phyloP scores from a whole-genome alignment of 37 sponge, comb jelly and placozoan species.

The Aplysina aerophoba region DNA sequence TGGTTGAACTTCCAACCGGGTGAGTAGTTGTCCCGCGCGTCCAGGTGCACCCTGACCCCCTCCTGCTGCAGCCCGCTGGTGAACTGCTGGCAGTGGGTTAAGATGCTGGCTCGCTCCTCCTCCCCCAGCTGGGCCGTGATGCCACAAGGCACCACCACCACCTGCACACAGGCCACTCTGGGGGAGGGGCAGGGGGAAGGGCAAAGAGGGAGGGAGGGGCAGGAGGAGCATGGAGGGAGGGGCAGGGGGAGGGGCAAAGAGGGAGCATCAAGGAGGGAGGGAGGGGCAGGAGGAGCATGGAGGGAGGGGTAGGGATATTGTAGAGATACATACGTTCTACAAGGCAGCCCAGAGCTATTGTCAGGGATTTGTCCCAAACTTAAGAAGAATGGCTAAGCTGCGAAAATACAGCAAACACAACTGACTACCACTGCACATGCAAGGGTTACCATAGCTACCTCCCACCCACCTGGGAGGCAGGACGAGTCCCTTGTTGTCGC shows the following conservation, averaged over 20 bases:
- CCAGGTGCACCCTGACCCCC: slow-evolving; percentile 75
- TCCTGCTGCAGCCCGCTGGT: slow-evolving; percentile 44
- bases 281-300: not conserved
- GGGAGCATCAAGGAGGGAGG: no score
- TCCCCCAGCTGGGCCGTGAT: slow-evolving; percentile 64
- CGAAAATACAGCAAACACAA: no score
- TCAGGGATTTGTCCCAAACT: no score
- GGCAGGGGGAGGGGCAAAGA: not conserved
- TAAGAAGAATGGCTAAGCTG: no score
- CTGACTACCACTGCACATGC: not conserved
- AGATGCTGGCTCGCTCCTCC: slow-evolving; percentile 53
- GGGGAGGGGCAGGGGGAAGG: not conserved
- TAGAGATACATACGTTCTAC: no score
- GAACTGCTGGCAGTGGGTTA: slow-evolving; percentile 63
- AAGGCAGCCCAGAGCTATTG: no score
- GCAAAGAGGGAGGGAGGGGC: not conserved
- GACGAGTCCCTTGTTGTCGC: slow-evolving; percentile 94
- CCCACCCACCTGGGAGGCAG: slow-evolving; percentile 86
- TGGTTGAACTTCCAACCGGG: slow-evolving; percentile 99
- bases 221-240: not conserved
- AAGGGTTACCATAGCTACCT: slow-evolving; percentile 3
- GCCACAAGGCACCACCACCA: slow-evolving; percentile 94
- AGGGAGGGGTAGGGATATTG: no score
- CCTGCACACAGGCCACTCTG: slow-evolving; percentile 52
- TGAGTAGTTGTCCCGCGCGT: slow-evolving; percentile 90